Percentiles rank a stretch among this genome's conserved stretches.
phyloP scores from a whole-genome alignment of 2,113 vertebrate species.

The Heliornis fulica region DNA sequence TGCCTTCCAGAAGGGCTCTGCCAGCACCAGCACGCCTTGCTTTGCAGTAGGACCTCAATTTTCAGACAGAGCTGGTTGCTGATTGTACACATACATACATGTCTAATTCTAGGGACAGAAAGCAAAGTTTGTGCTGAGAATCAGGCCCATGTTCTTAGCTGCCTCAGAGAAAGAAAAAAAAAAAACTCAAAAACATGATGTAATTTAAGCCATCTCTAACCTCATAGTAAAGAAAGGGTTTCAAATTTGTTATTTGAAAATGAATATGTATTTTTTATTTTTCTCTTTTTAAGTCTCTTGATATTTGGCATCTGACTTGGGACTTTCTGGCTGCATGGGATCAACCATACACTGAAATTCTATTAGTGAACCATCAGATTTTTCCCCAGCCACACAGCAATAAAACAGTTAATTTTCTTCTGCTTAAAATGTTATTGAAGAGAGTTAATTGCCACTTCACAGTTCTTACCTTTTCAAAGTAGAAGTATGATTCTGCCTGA shows the following conservation, averaged over 20 bases:
- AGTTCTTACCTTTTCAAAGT: conserved; percentile 16
- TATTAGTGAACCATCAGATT: background rate
- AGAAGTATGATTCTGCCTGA: background rate
- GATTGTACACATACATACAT: background rate
- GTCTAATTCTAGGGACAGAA: background rate
- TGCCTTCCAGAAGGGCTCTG: background rate
- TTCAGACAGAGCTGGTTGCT: background rate
- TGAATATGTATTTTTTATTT: background rate
- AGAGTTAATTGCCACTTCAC: background rate
- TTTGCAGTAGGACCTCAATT: background rate
- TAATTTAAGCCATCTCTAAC: background rate
- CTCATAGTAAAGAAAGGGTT: background rate
- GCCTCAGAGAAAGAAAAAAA: background rate
- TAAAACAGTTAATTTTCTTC: conserved; percentile 8
- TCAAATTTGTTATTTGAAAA: background rate
- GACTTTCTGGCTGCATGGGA: background rate
- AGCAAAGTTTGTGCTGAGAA: background rate
- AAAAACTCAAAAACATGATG: background rate
- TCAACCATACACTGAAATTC: background rate
- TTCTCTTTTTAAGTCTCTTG: background rate
- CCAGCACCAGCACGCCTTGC: background rate
- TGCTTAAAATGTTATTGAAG: background rate
- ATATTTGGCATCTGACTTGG: background rate
- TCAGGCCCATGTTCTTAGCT: background rate
- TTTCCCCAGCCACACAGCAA: background rate